Base-by-base conservation (phyloP, 1,140 invertebrate species). In the Camponotus pennsylvanicus region DNA sequence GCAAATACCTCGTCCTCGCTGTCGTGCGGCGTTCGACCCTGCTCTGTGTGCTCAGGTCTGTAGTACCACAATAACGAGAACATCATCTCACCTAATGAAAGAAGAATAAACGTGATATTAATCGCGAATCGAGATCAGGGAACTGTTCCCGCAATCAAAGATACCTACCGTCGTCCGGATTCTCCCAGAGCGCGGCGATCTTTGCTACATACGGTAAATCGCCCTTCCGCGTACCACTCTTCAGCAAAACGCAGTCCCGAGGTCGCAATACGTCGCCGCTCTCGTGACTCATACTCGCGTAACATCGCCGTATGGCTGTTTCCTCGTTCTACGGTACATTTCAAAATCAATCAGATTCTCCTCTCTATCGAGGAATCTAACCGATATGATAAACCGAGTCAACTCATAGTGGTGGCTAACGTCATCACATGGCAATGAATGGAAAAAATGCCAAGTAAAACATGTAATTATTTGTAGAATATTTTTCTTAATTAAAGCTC, bases 41-140 rank as follows among this genome's bases (percentile, higher is more conserved):
- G 97, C 90, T 99, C 98, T 0, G 98, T 99, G 95, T 99, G 99
- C 95, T 99, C 99, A 0, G 99, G 98, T 91, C 98, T 96, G 95
- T 99, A 99, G 95, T 99, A 99, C 99, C 99, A 99, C 69, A 99
- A 95, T 73, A 99, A 95, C 1, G 98, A 98, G 96, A 99, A 98
- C 98, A 99, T 99, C 98, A 99, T 99, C 95, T 99, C 98, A 78
- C 98, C 98, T 99, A 75, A 73, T 3, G 45, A 75, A 45, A 63
- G 32, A 55, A 61, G 18, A 75, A 1, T 93, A 94, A 52, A 89
- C 88, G 61, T 34, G 52, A 80, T 70, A 82, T 70, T 3, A 85
- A 73, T 27, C 42, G 6, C 18, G 42, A 42, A 34, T 63, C 15
- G 49, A 52, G 15, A 52, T 15, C 11, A 9, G 9, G 57, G n/a